Conservation (phyloP, 2,797 vertebrate species). For the Helarctos malayanus region DNA sequence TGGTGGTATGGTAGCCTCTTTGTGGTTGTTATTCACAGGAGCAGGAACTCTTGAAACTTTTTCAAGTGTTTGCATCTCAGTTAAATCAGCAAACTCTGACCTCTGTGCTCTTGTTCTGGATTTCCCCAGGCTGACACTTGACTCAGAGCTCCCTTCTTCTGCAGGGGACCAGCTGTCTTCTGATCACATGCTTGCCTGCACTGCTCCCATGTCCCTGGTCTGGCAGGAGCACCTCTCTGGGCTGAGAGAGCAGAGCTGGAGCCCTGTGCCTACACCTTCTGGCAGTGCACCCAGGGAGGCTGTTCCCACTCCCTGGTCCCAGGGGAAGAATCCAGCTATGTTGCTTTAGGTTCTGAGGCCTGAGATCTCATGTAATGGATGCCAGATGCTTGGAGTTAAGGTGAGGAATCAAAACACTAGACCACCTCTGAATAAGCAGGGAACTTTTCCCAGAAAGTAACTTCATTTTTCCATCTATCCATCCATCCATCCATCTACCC, state of each 20-base stretch:
- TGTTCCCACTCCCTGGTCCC: background rate
- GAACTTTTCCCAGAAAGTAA: background rate
- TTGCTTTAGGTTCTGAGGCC: background rate
- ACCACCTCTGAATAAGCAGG: background rate
- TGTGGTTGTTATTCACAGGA: background rate
- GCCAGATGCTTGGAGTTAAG: background rate
- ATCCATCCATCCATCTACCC: background rate
- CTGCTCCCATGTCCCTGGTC: background rate
- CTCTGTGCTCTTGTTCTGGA: background rate
- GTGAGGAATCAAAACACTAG: background rate
- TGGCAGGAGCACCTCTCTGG: background rate
- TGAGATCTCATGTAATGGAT: background rate
- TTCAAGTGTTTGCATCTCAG: background rate
- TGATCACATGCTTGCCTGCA: background rate
- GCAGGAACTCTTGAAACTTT: background rate
- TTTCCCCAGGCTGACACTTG: background rate
- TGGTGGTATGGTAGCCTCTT: background rate
- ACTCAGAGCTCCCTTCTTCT: background rate
- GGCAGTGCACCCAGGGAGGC: no score
- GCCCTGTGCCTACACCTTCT: background rate
- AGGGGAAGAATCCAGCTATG: background rate
- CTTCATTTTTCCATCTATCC: background rate
- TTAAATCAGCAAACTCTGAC: background rate
- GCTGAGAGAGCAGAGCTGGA: background rate
- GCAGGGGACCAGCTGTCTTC: background rate